A percentile compares a stretch with the other conserved stretches of the same genome.
These are phyloP conservation scores for Dufourea novaeangliae DNA, from an alignment of 1,140 invertebrate species.

Conservation along the genomic window DNA sequence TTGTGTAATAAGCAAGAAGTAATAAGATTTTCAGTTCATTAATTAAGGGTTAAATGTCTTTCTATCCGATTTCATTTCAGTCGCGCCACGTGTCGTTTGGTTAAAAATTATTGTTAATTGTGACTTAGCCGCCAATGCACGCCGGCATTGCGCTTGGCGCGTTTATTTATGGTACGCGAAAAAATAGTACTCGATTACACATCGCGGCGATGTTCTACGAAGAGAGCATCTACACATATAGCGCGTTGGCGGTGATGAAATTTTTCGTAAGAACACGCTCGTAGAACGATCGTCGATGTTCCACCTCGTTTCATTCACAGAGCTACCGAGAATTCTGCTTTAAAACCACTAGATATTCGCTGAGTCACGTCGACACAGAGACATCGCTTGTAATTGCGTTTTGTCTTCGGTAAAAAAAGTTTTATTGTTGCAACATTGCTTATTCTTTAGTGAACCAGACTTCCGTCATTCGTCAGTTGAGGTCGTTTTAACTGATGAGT, in stretches of 20 bases:
- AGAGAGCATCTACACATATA: not conserved
- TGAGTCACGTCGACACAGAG: no score
- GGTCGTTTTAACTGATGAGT: no score
- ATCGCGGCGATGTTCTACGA: not conserved
- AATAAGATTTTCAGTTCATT: no score
- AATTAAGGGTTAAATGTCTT: no score
- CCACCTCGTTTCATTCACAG: not conserved
- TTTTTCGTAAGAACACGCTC: slow-evolving; percentile 33
- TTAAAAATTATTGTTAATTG: slow-evolving; percentile 8
- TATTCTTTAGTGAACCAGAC: not conserved
- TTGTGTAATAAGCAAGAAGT: no score
- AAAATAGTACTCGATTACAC: slow-evolving; percentile 43
- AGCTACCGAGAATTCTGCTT: not conserved
- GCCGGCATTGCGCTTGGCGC: not conserved
- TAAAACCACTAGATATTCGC: not conserved
- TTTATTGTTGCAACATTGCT: not conserved
- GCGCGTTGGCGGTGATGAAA: slow-evolving; percentile 13
- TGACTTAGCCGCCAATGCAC: slow-evolving; percentile 1
- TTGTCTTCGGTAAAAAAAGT: not conserved
- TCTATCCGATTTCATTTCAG: not conserved
- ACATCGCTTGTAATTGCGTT: not conserved
- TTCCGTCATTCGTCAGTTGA: not conserved
- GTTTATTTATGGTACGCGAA: slow-evolving; percentile 49
- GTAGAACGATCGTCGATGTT: not conserved
- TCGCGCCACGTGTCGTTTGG: not conserved